A percentile compares a stretch with the other conserved stretches of the same genome.
These are phyloP conservation scores for Streblospio benedicti DNA, from an alignment of 1,140 invertebrate species.

Conservation along the genomic window DNA sequence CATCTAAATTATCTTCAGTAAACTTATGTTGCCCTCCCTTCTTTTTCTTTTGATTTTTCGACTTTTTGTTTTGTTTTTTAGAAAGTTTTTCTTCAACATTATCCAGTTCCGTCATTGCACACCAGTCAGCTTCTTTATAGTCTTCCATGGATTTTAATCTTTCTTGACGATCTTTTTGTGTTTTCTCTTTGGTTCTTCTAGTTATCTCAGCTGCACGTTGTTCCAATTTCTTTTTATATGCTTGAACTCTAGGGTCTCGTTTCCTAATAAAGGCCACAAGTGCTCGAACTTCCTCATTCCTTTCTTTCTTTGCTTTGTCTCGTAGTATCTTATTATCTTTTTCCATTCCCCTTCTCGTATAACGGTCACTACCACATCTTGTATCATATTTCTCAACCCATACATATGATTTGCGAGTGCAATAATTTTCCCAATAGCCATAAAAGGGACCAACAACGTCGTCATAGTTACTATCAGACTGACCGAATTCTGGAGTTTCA, in stretches of 20 bases:
- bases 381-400: conserved; percentile 89
- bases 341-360: conserved; percentile 70
- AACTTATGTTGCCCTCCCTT: no score
- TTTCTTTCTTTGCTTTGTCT: conserved; percentile 76
- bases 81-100: conserved; percentile 29
- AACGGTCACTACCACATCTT: conserved; percentile 69
- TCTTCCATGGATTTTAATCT: no score
- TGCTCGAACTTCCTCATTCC: conserved; percentile 79
- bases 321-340: conserved; percentile 94
- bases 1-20: conserved; percentile 55
- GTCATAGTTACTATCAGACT: conserved; percentile 71
- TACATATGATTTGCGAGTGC: conserved; percentile 67
- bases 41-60: no score
- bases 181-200: conserved; percentile 34
- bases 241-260: conserved; percentile 79
- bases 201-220: conserved; percentile 39
- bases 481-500: conserved; percentile 76
- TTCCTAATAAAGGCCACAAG: conserved; percentile 85
- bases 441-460: conserved; percentile 83
- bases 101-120: conserved; percentile 38
- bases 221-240: conserved; percentile 48
- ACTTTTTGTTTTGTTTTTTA: no score
- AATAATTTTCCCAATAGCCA: conserved; percentile 80
- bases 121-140: conserved; percentile 43
- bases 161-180: conserved; percentile 36